Evolutionary conservation across 2,113 vertebrate species (phyloP).

Genomic region (Pelodiscus sinensis): DNA sequence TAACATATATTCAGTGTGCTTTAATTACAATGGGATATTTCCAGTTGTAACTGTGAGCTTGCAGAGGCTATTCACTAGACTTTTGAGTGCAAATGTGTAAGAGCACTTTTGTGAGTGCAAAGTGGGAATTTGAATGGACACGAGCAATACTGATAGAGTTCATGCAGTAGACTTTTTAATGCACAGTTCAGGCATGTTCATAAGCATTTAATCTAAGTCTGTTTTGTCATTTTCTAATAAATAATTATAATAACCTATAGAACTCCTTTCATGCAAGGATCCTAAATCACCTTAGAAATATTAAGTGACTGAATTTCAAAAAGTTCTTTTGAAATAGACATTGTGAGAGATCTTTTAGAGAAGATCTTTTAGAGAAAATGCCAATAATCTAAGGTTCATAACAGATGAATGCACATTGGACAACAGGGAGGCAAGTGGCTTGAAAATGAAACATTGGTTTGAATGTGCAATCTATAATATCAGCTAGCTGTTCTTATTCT

Average conservation of each 20-base stretch:
- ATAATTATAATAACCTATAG: not conserved
- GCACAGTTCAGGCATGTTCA: constrained; percentile 1
- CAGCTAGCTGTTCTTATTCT: not conserved
- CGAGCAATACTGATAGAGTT: not conserved
- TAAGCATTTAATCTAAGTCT: not conserved
- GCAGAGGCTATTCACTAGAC: not conserved
- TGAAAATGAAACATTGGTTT: not conserved
- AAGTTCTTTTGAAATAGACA: not conserved
- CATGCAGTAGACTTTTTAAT: not conserved
- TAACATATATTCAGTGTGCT: not conserved
- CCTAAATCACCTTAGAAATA: not conserved
- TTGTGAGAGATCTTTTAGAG: not conserved
- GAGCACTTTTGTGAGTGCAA: not conserved
- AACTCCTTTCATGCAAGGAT: not conserved
- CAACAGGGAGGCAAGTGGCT: not conserved
- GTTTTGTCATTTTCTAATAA: not conserved
- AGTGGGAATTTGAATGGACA: not conserved
- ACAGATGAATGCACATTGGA: not conserved
- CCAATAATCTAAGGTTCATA: not conserved
- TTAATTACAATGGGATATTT: not conserved
- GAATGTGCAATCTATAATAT: not conserved
- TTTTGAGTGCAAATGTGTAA: not conserved
- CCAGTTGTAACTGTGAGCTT: not conserved
- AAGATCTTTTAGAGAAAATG: not conserved
- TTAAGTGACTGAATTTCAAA: not conserved